Evolutionary conservation across 2,113 vertebrate genomes (phyloP).

Genomic region (Erythrolamprus reginae): DNA sequence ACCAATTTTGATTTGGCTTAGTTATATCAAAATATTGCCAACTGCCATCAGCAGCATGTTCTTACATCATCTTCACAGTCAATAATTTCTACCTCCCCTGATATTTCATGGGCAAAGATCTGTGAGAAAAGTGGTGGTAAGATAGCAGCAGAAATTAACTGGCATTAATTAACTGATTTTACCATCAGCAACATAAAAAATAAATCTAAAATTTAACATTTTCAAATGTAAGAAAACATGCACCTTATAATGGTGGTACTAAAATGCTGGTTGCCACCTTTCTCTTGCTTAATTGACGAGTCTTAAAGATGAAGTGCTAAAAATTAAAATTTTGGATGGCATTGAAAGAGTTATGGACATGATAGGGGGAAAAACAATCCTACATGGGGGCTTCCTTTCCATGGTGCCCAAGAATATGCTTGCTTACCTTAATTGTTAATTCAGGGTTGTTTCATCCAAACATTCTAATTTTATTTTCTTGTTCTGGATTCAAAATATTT

Average conservation of each 20-base stretch:
- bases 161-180: neutral
- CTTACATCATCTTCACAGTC: neutral
- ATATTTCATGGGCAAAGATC: neutral
- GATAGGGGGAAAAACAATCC: fast-evolving
- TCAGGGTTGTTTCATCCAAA: neutral
- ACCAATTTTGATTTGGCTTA: neutral
- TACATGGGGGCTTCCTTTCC: neutral
- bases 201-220: neutral
- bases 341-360: neutral
- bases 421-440: neutral
- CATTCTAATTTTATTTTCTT: neutral
- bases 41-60: neutral
- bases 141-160: neutral
- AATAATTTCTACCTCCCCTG: neutral
- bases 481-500: neutral
- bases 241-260: neutral
- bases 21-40: neutral
- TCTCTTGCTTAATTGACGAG: neutral
- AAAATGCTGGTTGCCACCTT: neutral
- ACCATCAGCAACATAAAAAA: neutral
- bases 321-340: neutral
- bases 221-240: neutral
- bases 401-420: neutral
- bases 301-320: neutral
- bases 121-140: neutral